Conservation (phyloP, 2,113 vertebrate species). For the Benitochromis conjunctus region DNA sequence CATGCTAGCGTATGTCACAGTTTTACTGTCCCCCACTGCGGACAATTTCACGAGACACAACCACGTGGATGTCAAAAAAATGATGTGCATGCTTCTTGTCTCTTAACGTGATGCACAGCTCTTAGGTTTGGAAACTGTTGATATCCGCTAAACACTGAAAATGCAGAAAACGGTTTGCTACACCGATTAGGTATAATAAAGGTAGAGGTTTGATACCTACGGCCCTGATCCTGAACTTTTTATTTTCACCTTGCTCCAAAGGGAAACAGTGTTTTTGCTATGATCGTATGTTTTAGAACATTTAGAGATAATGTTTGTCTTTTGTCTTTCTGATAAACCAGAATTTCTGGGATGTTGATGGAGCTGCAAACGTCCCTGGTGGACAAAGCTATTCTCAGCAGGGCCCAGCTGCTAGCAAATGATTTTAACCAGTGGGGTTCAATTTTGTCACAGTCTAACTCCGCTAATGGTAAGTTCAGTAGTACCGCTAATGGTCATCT, state of each 20-base stretch:
- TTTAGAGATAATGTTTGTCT: neutral
- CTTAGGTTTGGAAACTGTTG: neutral
- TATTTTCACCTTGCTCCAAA: neutral
- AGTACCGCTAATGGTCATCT: neutral
- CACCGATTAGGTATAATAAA: too few relatives aligned
- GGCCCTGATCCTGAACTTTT: neutral
- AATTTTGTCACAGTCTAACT: slow-evolving; percentile 33
- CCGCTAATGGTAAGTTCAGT: slow-evolving; percentile 33
- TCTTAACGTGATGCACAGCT: neutral
- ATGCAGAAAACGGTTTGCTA: neutral
- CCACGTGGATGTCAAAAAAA: neutral
- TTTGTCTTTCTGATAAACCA: slow-evolving; percentile 5
- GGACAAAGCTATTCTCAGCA: slow-evolving; percentile 48
- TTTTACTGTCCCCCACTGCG: neutral
- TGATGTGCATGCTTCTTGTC: neutral
- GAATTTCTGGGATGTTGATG: slow-evolving; percentile 62
- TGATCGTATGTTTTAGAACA: neutral
- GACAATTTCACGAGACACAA: neutral
- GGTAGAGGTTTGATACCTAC: too few relatives aligned
- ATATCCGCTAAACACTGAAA: neutral
- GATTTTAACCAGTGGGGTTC: slow-evolving; percentile 56
- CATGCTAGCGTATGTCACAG: neutral
- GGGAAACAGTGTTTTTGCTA: neutral
- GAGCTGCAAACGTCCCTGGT: slow-evolving; percentile 66
- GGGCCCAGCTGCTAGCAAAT: slow-evolving; percentile 38